Evolutionary conservation across 1,140 invertebrate species (phyloP).

Genomic region (Bombus ignitus): DNA sequence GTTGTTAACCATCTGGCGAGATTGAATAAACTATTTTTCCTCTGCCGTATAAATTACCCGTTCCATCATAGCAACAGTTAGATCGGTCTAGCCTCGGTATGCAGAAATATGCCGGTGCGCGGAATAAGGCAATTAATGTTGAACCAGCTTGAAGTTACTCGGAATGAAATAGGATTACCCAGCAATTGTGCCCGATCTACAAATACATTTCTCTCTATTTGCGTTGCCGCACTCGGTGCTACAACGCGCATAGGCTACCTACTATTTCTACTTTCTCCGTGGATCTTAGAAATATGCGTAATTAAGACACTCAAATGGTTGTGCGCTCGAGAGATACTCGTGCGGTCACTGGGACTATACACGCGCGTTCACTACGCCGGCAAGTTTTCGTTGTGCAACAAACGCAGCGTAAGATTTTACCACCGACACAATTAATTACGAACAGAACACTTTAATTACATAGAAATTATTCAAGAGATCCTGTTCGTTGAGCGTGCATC

Average conservation of each 20-base stretch:
- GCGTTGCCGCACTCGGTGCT: not conserved
- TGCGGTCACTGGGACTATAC: constrained; percentile 30
- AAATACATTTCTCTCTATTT: constrained; percentile 44
- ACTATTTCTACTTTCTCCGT: not conserved
- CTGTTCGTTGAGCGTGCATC: not conserved
- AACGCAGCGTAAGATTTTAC: constrained; percentile 18
- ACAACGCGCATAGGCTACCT: no score
- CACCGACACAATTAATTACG: constrained; percentile 33
- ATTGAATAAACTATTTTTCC: not conserved
- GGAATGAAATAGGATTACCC: constrained; percentile 64
- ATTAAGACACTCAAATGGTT: constrained; percentile 61
- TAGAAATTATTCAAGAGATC: constrained; percentile 7
- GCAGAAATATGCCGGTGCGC: constrained; percentile 1
- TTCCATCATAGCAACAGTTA: constrained; percentile 25
- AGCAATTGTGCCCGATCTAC: constrained; percentile 51
- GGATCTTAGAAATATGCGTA: constrained; percentile 59
- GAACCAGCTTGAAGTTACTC: constrained; percentile 57
- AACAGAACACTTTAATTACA: not conserved
- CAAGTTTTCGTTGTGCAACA: constrained; percentile 16
- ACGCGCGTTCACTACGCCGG: not conserved
- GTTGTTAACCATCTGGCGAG: not conserved
- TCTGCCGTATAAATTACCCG: not conserved
- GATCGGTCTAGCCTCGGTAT: not conserved
- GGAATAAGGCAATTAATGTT: constrained; percentile 57
- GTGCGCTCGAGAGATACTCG: constrained; percentile 29